Conservation (phyloP, 2,113 vertebrate species). For the Mobula hypostoma region DNA sequence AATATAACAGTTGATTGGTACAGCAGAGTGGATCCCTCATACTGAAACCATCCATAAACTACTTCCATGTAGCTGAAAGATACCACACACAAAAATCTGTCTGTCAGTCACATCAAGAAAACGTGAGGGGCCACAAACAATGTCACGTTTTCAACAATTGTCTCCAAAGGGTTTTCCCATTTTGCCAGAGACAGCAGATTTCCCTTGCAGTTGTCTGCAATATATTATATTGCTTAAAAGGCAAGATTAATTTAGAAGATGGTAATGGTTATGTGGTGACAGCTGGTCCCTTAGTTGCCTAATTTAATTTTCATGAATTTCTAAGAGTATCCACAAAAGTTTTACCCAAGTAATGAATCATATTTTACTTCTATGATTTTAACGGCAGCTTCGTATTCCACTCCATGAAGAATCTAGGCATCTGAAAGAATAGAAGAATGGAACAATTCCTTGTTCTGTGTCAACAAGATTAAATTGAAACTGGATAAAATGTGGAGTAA, state of each 20-base stretch:
- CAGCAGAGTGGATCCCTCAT: neutral
- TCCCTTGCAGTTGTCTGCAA: conserved; percentile 45
- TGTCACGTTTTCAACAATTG: neutral
- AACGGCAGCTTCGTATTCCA: neutral
- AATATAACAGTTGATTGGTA: neutral
- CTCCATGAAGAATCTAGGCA: neutral
- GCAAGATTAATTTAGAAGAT: conserved; percentile 51
- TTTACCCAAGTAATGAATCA: neutral
- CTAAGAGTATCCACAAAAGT: conserved; percentile 50
- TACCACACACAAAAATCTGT: neutral
- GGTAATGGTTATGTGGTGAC: conserved; percentile 48
- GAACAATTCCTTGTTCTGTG: neutral
- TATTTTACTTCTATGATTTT: neutral
- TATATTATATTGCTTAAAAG: conserved; percentile 55
- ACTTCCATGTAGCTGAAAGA: neutral
- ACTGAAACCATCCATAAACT: neutral
- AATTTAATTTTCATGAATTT: conserved; percentile 59
- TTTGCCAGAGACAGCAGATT: conserved; percentile 52
- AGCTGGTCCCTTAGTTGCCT: conserved; percentile 59
- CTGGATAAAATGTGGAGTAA: no score
- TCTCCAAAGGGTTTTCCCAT: neutral
- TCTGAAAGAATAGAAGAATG: no score
- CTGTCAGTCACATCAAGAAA: neutral
- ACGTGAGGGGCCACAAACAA: neutral
- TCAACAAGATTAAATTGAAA: neutral